A percentile compares a stretch with the other conserved stretches of the same genome.
phyloP scores from a whole-genome alignment of 1,140 invertebrate species.

The Drosophila chauvacae region DNA sequence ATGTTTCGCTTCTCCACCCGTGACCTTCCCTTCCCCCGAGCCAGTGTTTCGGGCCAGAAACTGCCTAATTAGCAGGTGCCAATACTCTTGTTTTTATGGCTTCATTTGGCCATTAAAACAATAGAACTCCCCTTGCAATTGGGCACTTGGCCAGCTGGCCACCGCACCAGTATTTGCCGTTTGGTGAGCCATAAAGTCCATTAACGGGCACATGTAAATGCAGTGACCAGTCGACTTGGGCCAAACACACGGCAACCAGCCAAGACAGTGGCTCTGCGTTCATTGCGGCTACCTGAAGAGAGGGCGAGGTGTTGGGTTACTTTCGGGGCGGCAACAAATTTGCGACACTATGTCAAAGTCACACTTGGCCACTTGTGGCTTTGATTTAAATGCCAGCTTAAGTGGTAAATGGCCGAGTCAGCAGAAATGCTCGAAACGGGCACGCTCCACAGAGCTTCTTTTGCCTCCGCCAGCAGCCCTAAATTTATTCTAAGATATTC shows the following conservation, averaged over 20 bases:
- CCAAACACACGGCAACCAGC: conserved; percentile 20
- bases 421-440: conserved; percentile 49
- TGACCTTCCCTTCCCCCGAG: conserved; percentile 11
- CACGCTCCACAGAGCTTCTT: conserved; percentile 54
- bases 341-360: conserved; percentile 73
- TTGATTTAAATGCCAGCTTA: conserved; percentile 49
- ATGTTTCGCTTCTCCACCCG: background rate
- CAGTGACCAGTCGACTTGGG: conserved; percentile 39
- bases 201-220: conserved; percentile 75
- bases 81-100: conserved; percentile 19
- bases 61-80: conserved; percentile 26
- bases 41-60: background rate
- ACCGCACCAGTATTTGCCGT: conserved; percentile 8
- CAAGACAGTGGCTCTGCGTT: conserved; percentile 48
- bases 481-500: conserved; percentile 33
- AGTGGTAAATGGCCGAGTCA: conserved; percentile 43
- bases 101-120: conserved; percentile 24
- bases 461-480: conserved; percentile 9
- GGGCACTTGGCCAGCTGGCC: conserved; percentile 3
- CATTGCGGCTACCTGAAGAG: conserved; percentile 35
- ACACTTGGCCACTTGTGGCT: conserved; percentile 35
- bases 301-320: conserved; percentile 44
- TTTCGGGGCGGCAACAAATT: conserved; percentile 60
- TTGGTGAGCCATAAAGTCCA: conserved; percentile 62
- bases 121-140: conserved; percentile 38